Conservation (phyloP, 2,113 vertebrate species). For the Zosterops pallidus region DNA sequence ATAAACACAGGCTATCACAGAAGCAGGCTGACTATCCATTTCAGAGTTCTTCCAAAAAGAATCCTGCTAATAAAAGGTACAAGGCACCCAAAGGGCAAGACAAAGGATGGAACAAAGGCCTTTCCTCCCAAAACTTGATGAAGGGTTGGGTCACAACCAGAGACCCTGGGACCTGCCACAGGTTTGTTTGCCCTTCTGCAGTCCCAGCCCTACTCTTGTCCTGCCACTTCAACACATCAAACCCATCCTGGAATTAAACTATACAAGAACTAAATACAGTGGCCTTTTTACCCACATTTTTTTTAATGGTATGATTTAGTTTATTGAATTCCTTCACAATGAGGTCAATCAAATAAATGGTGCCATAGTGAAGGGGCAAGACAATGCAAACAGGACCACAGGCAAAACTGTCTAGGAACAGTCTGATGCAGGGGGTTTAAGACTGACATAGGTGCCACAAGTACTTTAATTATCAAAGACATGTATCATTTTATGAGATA, state of each 20-base stretch:
- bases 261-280: background rate
- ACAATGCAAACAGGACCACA: background rate
- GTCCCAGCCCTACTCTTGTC: background rate
- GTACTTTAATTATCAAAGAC: background rate
- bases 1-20: background rate
- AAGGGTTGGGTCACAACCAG: background rate
- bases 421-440: background rate
- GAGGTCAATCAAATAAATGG: background rate
- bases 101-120: rapidly evolving
- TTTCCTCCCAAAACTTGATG: background rate
- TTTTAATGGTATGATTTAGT: background rate
- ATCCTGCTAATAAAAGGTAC: background rate
- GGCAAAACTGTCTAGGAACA: background rate
- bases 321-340: background rate
- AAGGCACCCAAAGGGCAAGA: background rate
- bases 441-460: background rate
- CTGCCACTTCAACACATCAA: background rate
- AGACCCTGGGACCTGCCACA: background rate
- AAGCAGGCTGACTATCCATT: background rate
- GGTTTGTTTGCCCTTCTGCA: background rate
- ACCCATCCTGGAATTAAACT: background rate
- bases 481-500: background rate
- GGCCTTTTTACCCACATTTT: rapidly evolving
- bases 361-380: background rate
- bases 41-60: background rate